Evolutionary conservation across 2,797 vertebrate species (phyloP).

Genomic region (Jordanella pulchra): DNA sequence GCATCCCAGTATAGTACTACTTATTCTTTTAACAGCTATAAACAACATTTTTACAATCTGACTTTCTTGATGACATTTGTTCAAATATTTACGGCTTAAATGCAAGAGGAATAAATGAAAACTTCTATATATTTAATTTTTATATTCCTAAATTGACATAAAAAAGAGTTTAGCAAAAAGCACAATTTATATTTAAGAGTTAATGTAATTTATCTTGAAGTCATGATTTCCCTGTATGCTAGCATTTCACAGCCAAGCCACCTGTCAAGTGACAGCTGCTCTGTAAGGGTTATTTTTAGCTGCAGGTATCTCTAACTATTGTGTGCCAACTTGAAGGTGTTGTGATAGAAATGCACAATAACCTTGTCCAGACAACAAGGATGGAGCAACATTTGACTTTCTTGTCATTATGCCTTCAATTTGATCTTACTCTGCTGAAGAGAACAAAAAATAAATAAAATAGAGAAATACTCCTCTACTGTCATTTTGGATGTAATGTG

Average conservation of each 20-base stretch:
- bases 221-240: conserved; percentile 32
- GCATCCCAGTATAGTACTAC: no score
- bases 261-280: conserved; percentile 52
- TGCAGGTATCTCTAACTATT: conserved; percentile 62
- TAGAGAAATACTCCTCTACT: conserved; percentile 29
- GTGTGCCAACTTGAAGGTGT: conserved; percentile 57
- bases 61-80: no score
- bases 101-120: no score
- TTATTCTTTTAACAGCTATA: no score
- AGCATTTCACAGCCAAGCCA: conserved; percentile 34
- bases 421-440: conserved; percentile 23
- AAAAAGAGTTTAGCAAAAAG: conserved; percentile 5
- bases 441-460: conserved; percentile 20
- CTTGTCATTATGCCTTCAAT: conserved; percentile 30
- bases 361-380: conserved; percentile 45
- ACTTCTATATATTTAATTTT: not conserved
- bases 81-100: no score
- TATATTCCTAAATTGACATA: not conserved
- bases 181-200: not conserved
- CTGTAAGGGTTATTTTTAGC: conserved; percentile 61
- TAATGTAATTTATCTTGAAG: conserved; percentile 26
- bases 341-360: conserved; percentile 40
- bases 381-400: conserved; percentile 23
- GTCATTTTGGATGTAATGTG: conserved; percentile 31
- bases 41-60: no score